These are phyloP conservation scores for Adelges cooleyi DNA, from an alignment of 1,140 invertebrate genomes.

Conservation along the genomic window DNA sequence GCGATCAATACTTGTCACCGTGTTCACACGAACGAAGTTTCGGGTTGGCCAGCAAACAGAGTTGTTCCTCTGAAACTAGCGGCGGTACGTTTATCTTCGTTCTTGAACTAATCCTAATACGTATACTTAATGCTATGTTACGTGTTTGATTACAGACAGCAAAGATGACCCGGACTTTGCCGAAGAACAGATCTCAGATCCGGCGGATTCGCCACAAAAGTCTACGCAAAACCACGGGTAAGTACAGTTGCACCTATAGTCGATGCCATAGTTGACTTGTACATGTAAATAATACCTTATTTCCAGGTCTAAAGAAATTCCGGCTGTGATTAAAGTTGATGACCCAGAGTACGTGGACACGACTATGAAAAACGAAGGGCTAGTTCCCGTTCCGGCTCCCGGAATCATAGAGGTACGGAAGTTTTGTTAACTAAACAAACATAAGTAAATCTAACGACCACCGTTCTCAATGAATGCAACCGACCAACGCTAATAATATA, in stretches of 20 bases:
- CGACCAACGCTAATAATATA: no score
- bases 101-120: no score
- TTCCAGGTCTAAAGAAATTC: neutral
- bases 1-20: slow-evolving; percentile 56
- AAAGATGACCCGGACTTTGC: slow-evolving; percentile 3
- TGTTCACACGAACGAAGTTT: slow-evolving; percentile 12
- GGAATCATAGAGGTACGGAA: slow-evolving; percentile 4
- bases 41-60: slow-evolving; percentile 23
- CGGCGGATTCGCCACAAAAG: neutral
- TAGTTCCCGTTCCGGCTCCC: neutral
- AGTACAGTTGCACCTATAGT: neutral
- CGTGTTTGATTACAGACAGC: neutral
- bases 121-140: neutral
- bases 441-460: no score
- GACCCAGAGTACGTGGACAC: neutral
- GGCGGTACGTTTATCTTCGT: neutral
- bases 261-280: no score
- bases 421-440: no score
- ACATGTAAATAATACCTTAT: neutral
- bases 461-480: no score
- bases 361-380: neutral
- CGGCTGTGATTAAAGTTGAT: neutral
- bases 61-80: slow-evolving; percentile 19
- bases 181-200: neutral
- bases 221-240: neutral